Evolutionary conservation across 2,888 invertebrate genomes (phyloP).

Genomic region (Salpingus planirostris): DNA sequence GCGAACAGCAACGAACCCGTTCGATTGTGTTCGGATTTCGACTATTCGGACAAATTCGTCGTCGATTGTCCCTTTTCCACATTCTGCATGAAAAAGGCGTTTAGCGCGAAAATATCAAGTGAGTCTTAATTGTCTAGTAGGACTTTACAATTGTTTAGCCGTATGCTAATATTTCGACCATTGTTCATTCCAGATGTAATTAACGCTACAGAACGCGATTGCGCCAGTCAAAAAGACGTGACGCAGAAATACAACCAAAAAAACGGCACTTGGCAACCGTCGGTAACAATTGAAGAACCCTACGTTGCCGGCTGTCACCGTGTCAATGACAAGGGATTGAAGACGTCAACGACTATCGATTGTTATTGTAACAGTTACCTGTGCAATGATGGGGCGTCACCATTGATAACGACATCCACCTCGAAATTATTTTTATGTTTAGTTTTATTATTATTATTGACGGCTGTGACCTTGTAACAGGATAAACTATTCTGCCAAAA

Average conservation of each 20-base stretch:
- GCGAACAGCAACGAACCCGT: constrained; percentile 52
- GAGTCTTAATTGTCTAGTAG: constrained; percentile 16
- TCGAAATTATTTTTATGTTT: too few species aligned
- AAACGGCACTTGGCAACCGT: constrained; percentile 55
- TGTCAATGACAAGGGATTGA: constrained; percentile 55
- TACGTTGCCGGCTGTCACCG: constrained; percentile 62
- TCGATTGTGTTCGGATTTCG: constrained; percentile 66
- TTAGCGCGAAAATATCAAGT: constrained; percentile 59
- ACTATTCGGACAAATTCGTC: constrained; percentile 59
- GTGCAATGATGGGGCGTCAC: constrained; percentile 54
- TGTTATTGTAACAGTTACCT: constrained; percentile 69
- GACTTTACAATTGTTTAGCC: constrained; percentile 6
- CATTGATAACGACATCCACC: too few species aligned
- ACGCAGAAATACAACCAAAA: constrained; percentile 53
- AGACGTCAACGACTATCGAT: constrained; percentile 53
- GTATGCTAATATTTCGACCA: constrained; percentile 1
- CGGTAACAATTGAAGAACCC: constrained; percentile 58
- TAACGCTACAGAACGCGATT: constrained; percentile 55
- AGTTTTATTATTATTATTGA: too few species aligned
- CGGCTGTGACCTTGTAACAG: constrained; percentile 7
- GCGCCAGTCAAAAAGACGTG: constrained; percentile 64
- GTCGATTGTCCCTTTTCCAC: constrained; percentile 74
- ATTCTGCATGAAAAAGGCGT: constrained; percentile 71
- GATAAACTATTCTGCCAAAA: background rate
- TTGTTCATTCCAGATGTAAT: constrained; percentile 19